Base-by-base conservation (phyloP, 2,113 vertebrate species). In the Poecile atricapillus region DNA sequence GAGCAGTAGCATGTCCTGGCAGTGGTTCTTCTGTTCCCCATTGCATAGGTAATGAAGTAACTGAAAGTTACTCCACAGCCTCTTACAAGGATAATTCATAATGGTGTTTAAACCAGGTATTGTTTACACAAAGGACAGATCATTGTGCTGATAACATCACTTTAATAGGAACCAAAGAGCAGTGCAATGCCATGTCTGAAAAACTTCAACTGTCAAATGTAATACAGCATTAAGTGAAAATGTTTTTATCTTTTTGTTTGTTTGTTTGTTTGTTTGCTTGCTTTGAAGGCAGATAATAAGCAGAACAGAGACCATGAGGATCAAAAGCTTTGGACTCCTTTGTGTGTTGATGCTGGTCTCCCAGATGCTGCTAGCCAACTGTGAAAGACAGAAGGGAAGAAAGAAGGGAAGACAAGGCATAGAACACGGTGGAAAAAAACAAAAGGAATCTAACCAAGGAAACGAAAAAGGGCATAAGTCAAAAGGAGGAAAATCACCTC, bases 271-370 rank as follows among this genome's bases (percentile, higher is more conserved):
- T 84, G 39, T n/a, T 75, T 85, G 11, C 70, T 76, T 47, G 20
- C 10, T 97, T 95, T 90, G 65, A 84, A 93, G 73, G 82, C 81
- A 98, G 96, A 83, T 67, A 79, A 59, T 44, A 18, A 70, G 17
- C 43, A 77, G 67, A 89, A 70, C 28, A 21, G 82, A 89, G 87
- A 97, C 95, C 97, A 98, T 98, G 97, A 97, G 92, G 79, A 86
- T 98, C 73, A 97, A 88, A 80, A 96, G 92, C 41, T 47, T 98
- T 79, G 89, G 97, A 63, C 68, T 98, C 55, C 58, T 99, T 33
- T 97, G 98, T 90, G 35, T 98, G 27, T 68, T 98, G 83, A 96
- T 98, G 60, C 64, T 99, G 74, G 92, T 97, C 62, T 94, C 97
- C 43, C 98, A 97, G 56, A 49, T 98, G 50, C 77, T 98, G 49